Evolutionary conservation across 2,888 invertebrate genomes (phyloP).

Genomic region (Sialis fuliginosa): DNA sequence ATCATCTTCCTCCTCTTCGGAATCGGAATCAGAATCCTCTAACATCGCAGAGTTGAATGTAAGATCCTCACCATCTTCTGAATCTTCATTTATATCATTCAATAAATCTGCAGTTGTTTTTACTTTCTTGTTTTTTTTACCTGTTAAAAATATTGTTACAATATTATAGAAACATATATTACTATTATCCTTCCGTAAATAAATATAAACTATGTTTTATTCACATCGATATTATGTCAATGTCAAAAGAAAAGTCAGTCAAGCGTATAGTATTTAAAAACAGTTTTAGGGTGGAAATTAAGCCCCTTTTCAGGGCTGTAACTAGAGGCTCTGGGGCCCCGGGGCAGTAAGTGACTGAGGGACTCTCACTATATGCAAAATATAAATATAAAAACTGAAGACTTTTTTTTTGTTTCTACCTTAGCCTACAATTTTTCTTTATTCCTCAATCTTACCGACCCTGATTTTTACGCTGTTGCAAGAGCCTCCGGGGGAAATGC

Average conservation of each 20-base stretch:
- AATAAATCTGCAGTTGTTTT: slow-evolving; percentile 10
- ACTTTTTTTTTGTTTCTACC: too few relatives aligned
- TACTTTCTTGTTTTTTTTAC: slow-evolving; percentile 7
- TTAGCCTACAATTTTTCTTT: too few relatives aligned
- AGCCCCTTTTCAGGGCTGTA: too few relatives aligned
- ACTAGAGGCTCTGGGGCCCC: too few relatives aligned
- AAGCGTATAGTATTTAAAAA: too few relatives aligned
- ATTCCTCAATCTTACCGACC: too few relatives aligned
- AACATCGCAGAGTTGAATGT: slow-evolving; percentile 5
- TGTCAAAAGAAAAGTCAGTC: background rate
- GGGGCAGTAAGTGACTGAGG: too few relatives aligned
- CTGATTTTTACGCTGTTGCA: too few relatives aligned
- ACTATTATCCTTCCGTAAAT: background rate
- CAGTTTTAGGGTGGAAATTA: slow-evolving; percentile 7
- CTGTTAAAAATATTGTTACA: background rate
- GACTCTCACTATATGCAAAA: too few relatives aligned
- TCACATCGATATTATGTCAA: too few relatives aligned
- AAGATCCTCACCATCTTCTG: slow-evolving; percentile 16
- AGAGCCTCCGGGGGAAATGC: too few relatives aligned
- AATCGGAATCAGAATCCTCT: slow-evolving; percentile 10
- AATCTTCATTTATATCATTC: slow-evolving; percentile 14
- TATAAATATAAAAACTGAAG: too few relatives aligned
- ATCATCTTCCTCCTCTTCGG: slow-evolving; percentile 13
- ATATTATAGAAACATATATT: background rate
- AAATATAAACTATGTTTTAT: slow-evolving; percentile 12